A percentile compares a stretch with the other conserved stretches of the same genome.
phyloP scores from a whole-genome alignment of 2,888 invertebrate species.

The Xestia xanthographa region DNA sequence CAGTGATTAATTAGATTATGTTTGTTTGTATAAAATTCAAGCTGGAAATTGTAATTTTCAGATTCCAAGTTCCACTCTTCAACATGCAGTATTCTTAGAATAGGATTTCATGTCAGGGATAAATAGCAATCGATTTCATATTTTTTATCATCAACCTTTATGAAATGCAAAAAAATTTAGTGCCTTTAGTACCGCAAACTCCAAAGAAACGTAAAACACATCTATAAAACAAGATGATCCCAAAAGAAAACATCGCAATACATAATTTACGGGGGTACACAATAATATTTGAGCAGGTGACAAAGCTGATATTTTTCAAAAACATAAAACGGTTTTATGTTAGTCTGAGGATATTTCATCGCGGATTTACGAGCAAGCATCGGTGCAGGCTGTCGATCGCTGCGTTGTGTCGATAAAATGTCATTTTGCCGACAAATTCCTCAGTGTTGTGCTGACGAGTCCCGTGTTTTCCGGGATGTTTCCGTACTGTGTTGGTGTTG shows the following conservation, averaged over 20 bases:
- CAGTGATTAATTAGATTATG: conserved; percentile 27
- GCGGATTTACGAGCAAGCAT: conserved; percentile 69
- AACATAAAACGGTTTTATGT: conserved; percentile 63
- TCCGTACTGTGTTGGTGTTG: conserved; percentile 20
- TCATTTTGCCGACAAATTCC: conserved; percentile 74
- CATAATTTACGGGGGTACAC: conserved; percentile 47
- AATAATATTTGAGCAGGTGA: conserved; percentile 56
- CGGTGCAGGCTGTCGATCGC: conserved; percentile 62
- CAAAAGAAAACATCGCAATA: conserved; percentile 27
- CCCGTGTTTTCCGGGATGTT: conserved; percentile 64
- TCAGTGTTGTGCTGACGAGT: conserved; percentile 63
- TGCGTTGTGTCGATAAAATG: conserved; percentile 72
- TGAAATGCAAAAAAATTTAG: background rate
- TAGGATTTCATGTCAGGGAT: background rate
- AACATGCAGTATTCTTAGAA: background rate
- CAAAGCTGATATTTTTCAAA: conserved; percentile 57
- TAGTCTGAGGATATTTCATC: conserved; percentile 62
- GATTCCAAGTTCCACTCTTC: background rate
- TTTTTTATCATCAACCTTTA: background rate
- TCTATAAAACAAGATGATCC: conserved; percentile 10
- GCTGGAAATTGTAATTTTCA: background rate
- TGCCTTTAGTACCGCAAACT: background rate
- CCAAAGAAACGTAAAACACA: conserved; percentile 14
- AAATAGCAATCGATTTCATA: background rate
- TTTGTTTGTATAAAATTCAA: background rate